Base-by-base conservation (phyloP, 2,113 vertebrate species). In the Entosphenus tridentatus region DNA sequence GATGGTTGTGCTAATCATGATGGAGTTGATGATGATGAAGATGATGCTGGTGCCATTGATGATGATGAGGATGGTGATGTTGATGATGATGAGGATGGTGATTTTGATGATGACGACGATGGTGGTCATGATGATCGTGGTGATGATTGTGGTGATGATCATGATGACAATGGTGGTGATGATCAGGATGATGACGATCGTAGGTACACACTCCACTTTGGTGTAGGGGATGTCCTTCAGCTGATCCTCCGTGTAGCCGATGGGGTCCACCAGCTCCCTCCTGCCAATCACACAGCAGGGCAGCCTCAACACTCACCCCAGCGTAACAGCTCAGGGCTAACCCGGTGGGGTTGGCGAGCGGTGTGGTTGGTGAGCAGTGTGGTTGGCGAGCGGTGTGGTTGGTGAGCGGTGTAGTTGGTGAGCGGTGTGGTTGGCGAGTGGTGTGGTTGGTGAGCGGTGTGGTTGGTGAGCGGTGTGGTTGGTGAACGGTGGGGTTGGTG, bases 141-240 rank as follows among this genome's bases (percentile, higher is more conserved):
- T 21, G 21, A 21, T 39, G 39, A 39, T 39, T 11, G 18, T 57
- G 56, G 14, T 70, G 16, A 5, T n/a, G 55, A 70, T 70, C 39
- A 69, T 16, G 39, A 69, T 57, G 56, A 57, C 10, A 69, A 57
- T 14, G n/a, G 13, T 62, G 7, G 39, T 67, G 13, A 54, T 10
- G n/a, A 57, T 70, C 2, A 10, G 67, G 55, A 70, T 12, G 56
- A 13, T 62, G 5, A 55, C 58, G 17, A 57, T 55, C 12, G 67
- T 57, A 69, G 56, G 72, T 71, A 82, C 85, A 84, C 69, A 89
- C 86, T 88, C 86, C 74, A 89, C 79, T 83, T 87, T 88, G 73
- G 84, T 87, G 68, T 89, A 89, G 1, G 87, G 86, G 71, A 89
- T 89, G 80, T 89, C 87, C 77, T 86, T 89, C 74, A 87, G 12